Evolutionary conservation across 1,140 invertebrate species (phyloP), one percentile per base, ranked within the genome.

Genomic region (Procambarus clarkii): DNA sequence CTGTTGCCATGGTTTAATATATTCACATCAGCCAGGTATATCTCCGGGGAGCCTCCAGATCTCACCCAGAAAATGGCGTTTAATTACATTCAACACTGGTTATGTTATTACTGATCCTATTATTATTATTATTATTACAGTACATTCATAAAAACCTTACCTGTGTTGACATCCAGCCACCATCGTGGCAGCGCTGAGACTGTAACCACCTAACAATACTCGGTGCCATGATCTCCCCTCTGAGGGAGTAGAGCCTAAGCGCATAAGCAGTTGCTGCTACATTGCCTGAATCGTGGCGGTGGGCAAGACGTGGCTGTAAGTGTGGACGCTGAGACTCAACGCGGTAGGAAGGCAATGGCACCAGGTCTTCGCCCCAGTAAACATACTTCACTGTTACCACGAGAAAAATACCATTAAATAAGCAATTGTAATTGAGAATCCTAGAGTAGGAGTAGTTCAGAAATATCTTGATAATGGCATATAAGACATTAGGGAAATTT

Each of bases 81-180:
- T 34, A 34, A 34, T 34, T 34, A 34, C 34, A 34, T 34, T 34
- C 34, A 34, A 34, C 34, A 34, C 34, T 34, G 1, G 34, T 34
- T 34, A 34, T 34, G 1, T 34, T 34, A 34, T 34, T 34, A 34
- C 34, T 34, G 34, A 54, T 9, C 50, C 50, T 54, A 54, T 13
- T 54, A 54, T 13, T 54, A 54, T 5, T 54, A 54, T 5, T 54
- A 54, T 5, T 54, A 54, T 54, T 54, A 54, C 50, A 9, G 4
- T 54, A 54, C 50, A 34, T 54, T 8, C 13, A 54, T 3, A 54
- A 54, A 54, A 74, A 74, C 5, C 78, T 91, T 93, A 96, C 96
- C 95, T 98, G 98, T 5, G 98, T 98, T 0, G 98, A 98, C 0
- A 98, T 97, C 98, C 98, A 99, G 0, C 98, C 98, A 64, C 97